Conservation (phyloP, 2,888 invertebrate genomes). For the Cephus runcator region DNA sequence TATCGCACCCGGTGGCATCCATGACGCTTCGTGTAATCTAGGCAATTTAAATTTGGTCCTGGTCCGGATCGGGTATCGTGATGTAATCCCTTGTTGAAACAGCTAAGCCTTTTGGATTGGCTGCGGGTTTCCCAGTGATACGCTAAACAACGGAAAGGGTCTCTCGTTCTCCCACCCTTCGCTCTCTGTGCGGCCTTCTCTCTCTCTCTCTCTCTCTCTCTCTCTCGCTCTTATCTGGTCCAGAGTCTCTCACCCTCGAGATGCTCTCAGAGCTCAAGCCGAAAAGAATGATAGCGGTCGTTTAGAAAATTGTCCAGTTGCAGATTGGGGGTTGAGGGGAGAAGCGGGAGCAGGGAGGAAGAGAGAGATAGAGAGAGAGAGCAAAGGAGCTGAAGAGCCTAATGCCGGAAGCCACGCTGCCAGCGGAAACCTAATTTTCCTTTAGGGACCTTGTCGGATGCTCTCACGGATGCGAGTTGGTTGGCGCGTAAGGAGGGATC, state of each 20-base stretch:
- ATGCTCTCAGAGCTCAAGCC: neutral
- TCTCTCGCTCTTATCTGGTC: slow-evolving; percentile 17
- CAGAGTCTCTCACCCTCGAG: neutral
- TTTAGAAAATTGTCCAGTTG: neutral
- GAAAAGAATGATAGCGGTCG: too few species aligned
- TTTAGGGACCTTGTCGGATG: too few species aligned
- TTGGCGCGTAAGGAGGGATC: neutral
- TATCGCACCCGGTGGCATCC: too few species aligned
- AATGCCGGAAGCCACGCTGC: too few species aligned
- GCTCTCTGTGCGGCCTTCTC: slow-evolving; percentile 14
- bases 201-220: slow-evolving; percentile 16
- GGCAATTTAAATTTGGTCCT: slow-evolving; percentile 60
- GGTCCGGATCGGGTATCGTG: slow-evolving; percentile 24
- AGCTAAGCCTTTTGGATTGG: slow-evolving; percentile 63
- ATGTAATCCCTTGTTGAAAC: slow-evolving; percentile 64
- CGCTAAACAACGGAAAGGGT: slow-evolving; percentile 41
- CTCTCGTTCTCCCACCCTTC: slow-evolving; percentile 20
- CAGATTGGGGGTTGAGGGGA: neutral
- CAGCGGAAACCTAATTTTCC: too few species aligned
- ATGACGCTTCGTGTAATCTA: slow-evolving; percentile 41
- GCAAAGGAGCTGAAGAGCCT: neutral
- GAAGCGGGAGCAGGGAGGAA: slow-evolving; percentile 8
- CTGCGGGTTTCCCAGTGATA: slow-evolving; percentile 61
- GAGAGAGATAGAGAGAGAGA: too few species aligned
- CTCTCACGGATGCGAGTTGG: too few species aligned